Evolutionary conservation across 2,797 vertebrate species (phyloP), one percentile per base, ranked within the genome.

Genomic region (Neopelma chrysocephalum): DNA sequence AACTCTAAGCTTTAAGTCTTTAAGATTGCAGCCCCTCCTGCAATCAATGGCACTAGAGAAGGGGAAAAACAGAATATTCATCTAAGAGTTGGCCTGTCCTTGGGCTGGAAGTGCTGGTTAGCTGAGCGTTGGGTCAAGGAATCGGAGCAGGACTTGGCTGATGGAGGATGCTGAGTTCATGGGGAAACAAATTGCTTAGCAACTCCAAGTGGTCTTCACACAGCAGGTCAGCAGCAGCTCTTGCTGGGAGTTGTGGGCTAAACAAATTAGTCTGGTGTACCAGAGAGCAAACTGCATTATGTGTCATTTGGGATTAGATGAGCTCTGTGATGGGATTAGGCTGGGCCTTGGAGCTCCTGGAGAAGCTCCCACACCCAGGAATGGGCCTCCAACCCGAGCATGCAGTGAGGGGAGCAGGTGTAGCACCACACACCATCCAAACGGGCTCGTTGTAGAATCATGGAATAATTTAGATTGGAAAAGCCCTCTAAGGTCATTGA

Each of bases 351-450:
- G 31, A 47, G 38, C 36, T 76, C 32, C 1, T 3, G 51, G 68
- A 48, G 61, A 51, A 64, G 32, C 10, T 77, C 29, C n/a, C 70
- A 12, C 9, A 1, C 25, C 23, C 3, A 1, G 54, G 45, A 32
- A 42, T 11, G 22, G 36, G 26, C 27, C n/a, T 56, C 34, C 1
- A n/a, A 19, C 1, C 19, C 1, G 15, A 36, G 32, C 0, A 0
- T 34, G 51, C 38, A 0, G 1, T 9, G 32, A 50, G 20, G 34
- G 36, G 27, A 56, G 81, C 27, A 17, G 29, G 7, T 16, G 8
- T 9, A n/a, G 54, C 26, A 40, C 13, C 42, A 19, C 1, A 2
- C 26, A 17, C 0, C 0, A 1, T 5, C 26, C 14, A 19, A 5
- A 18, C 0, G 0, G 10, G 18, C 20, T 68, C 36, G 32, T 60